Evolutionary conservation across 2,113 vertebrate species (phyloP), one percentile per base, ranked within the genome.

Genomic region (Lagopus muta): DNA sequence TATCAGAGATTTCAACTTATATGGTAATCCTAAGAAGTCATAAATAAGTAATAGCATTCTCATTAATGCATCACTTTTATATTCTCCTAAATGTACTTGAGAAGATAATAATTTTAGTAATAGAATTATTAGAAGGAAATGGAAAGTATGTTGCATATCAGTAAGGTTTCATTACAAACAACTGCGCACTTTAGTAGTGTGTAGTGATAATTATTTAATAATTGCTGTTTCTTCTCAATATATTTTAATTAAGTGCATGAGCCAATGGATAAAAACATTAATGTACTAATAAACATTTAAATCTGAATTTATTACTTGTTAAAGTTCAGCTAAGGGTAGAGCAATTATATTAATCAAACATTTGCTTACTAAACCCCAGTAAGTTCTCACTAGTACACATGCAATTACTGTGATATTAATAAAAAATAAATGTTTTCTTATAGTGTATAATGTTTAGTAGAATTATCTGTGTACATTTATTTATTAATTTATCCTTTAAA

Each of bases 271-370:
- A 75, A 66, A 91, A 88, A 4, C 9, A 82, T 25, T 76, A 76
- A 83, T 82, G 25, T 45, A 76, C 50, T 80, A 57, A 72, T 61
- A 90, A 22, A 21, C 82, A 72, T 74, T 88, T 70, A 91, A 90
- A 88, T 83, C 57, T 91, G 47, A 86, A 89, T 86, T 91, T 92
- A 74, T 61, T 74, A 86, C 18, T 89, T 72, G 60, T 66, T 93
- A 50, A 91, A 81, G 19, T 45, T 87, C 15, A 89, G 36, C 27
- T 89, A 86, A 86, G n/a, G 2, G 14, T 71, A 80, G 54, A 76
- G 21, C 42, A 79, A 42, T 79, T 92, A 57, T 22, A 72, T 81
- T 62, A 75, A 79, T 66, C 57, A 75, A 52, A 79, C 22, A 25
- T 8, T 77, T 93, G 22, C 50, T 86, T 91, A 84, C 20, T 77